phyloP scores from a whole-genome alignment of 2,888 invertebrate species.

The Parnassius smintheus region DNA sequence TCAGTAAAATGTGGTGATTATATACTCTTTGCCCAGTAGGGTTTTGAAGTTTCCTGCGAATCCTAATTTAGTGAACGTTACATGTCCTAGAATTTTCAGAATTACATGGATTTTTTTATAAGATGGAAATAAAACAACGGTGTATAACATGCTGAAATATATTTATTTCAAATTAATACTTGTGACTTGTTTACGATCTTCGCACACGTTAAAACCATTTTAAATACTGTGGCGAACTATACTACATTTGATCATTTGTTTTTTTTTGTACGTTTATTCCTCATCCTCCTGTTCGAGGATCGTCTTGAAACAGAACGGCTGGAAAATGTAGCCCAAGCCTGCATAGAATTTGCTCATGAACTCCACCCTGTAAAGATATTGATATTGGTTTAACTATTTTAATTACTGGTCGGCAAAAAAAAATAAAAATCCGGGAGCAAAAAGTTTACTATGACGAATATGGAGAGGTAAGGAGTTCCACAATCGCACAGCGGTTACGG shows the following conservation, averaged over 20 bases:
- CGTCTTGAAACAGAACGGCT: constrained; percentile 92
- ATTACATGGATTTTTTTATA: too few relatives aligned
- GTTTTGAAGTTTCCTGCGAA: too few relatives aligned
- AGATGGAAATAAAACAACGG: constrained; percentile 47
- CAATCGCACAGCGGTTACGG: too few relatives aligned
- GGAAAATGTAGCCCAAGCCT: constrained; percentile 90
- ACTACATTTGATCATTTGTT: constrained; percentile 24
- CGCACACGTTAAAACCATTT: constrained; percentile 29
- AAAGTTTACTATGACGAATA: too few relatives aligned
- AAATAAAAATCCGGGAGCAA: too few relatives aligned
- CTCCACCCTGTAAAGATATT: constrained; percentile 87
- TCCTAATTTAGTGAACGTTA: too few relatives aligned
- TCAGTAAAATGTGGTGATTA: too few relatives aligned
- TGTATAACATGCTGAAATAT: constrained; percentile 61
- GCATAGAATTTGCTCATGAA: constrained; percentile 97
- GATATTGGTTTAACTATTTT: too few relatives aligned
- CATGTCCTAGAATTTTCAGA: too few relatives aligned
- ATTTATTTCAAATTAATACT: constrained; percentile 48
- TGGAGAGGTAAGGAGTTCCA: too few relatives aligned
- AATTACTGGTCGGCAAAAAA: too few relatives aligned
- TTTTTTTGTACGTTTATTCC: constrained; percentile 45
- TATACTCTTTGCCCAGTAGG: too few relatives aligned
- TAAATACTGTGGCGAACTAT: constrained; percentile 57
- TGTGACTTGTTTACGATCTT: constrained; percentile 54
- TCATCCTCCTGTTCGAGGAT: constrained; percentile 82